phyloP scores from a whole-genome alignment of 2,113 vertebrate species.

The Loxodonta africana region DNA sequence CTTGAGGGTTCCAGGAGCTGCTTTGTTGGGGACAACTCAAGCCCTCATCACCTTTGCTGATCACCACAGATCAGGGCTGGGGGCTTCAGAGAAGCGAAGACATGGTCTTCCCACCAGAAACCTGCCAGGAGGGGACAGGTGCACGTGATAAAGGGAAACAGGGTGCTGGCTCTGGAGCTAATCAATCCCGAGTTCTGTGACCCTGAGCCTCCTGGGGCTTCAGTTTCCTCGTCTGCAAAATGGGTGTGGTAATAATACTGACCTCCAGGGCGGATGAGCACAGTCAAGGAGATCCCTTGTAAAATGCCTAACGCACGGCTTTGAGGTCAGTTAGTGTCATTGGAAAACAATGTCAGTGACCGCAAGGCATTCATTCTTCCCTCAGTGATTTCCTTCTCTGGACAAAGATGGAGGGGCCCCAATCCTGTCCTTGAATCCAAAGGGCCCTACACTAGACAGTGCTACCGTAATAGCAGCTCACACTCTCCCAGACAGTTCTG shows the following conservation, averaged over 20 bases:
- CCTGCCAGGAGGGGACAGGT: accelerated
- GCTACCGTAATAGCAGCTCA: neutral
- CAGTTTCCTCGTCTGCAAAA: neutral
- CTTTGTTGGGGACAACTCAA: neutral
- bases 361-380: neutral
- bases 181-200: neutral
- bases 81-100: neutral
- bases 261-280: neutral
- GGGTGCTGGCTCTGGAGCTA: accelerated
- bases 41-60: neutral
- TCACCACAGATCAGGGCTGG: accelerated
- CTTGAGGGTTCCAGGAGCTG: slow-evolving; percentile 48
- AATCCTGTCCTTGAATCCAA: neutral
- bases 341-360: neutral
- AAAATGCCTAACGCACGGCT: neutral
- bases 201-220: neutral
- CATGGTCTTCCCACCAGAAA: neutral
- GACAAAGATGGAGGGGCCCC: neutral
- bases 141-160: neutral
- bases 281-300: neutral
- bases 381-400: neutral
- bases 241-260: neutral
- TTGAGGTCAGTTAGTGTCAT: neutral
- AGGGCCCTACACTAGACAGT: neutral
- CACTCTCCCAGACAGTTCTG: neutral